phyloP scores from a whole-genome alignment of 2,797 vertebrate genomes.

The Australoheros facetus region DNA sequence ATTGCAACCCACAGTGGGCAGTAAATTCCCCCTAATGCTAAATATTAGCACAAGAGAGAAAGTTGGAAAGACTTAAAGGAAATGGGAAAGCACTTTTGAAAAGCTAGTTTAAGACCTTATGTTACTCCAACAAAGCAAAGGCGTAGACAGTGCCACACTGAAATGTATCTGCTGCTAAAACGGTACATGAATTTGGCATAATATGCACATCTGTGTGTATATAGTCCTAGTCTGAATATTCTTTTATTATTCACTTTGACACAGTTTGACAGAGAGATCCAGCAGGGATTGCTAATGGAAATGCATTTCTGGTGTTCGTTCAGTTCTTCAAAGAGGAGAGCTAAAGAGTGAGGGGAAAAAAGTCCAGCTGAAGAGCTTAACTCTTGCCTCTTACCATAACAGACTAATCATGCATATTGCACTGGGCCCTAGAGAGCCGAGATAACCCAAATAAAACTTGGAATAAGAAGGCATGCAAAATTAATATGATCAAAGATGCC shows the following conservation, averaged over 20 bases:
- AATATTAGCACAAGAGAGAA: conserved; percentile 22
- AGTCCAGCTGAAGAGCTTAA: conserved; percentile 29
- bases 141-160: background rate
- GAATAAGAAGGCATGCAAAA: conserved; percentile 26
- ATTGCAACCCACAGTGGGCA: conserved; percentile 39
- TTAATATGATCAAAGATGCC: conserved; percentile 15
- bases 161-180: background rate
- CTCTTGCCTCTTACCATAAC: conserved; percentile 36
- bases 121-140: background rate
- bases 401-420: conserved; percentile 59
- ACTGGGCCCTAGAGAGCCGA: conserved; percentile 42
- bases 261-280: conserved; percentile 19
- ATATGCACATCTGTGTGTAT: background rate
- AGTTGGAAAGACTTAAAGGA: conserved; percentile 16
- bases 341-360: background rate
- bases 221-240: background rate
- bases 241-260: conserved; percentile 11
- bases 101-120: background rate
- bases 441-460: conserved; percentile 57
- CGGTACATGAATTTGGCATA: background rate
- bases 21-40: conserved; percentile 31
- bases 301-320: conserved; percentile 37
- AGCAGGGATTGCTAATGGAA: conserved; percentile 35
- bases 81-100: conserved; percentile 6
- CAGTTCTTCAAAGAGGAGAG: conserved; percentile 6